Evolutionary conservation across 2,113 vertebrate genomes (phyloP), one percentile per base, ranked within the genome.

Genomic region (Addax nasomaculatus): DNA sequence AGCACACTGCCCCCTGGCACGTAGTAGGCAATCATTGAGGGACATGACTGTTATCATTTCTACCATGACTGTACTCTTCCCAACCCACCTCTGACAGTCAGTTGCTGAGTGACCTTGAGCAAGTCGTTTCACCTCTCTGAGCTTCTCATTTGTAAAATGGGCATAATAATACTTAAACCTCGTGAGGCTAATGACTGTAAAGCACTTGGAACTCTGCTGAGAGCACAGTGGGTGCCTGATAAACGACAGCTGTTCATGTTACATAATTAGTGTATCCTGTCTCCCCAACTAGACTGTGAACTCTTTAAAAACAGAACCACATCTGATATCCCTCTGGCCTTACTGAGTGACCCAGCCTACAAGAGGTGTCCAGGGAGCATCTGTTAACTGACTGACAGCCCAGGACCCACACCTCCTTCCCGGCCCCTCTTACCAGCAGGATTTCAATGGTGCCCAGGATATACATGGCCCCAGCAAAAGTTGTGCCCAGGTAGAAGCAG

Each of bases 401-500:
- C 4, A 36, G 58, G 60, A 14, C 55, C 98, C 96, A 90, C 27
- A 29, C 83, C 76, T 83, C 92, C 70, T 85, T 62, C 90, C 76
- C 1, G 3, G 8, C 88, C 98, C 99, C 91, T 94, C 98, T 98
- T 98, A 99, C 99, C 99, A 99, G 98, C 85, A 99, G 99, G 98
- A 99, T 99, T 98, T 99, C 99, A 0, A 99, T 99, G 98, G 99
- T 99, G 76, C 99, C 99, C 98, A 99, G 98, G 99, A 99, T 99
- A 98, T 99, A 99, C 99, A 99, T 99, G 98, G 99, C 99, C 58
- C 99, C 99, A 0, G 99, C 99, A 90, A 98, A 99, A 60, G 99
- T 99, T 95, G 99, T 99, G 98, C 99, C 99, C 98, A 99, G 98
- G 98, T 99, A 99, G 99, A 99, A 99, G 98, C 99, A 99, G 98